These are phyloP conservation scores for Tyria jacobaeae DNA, from an alignment of 2,888 invertebrate genomes.

Conservation along the genomic window DNA sequence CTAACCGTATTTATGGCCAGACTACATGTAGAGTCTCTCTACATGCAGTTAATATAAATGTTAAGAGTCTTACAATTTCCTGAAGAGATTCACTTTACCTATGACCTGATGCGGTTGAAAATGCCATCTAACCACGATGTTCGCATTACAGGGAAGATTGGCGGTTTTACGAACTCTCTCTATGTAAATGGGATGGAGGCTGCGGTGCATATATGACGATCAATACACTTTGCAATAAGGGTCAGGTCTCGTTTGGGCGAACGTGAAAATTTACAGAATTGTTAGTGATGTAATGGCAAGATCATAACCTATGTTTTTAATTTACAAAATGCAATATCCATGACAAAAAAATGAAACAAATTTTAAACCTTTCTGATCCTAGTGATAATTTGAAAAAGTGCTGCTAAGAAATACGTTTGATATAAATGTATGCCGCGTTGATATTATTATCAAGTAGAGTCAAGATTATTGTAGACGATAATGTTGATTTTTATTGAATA, in stretches of 20 bases:
- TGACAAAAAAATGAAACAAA: too few relatives aligned
- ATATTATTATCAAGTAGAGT: too few relatives aligned
- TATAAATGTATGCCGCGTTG: too few relatives aligned
- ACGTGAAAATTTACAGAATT: not conserved
- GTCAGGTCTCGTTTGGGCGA: not conserved
- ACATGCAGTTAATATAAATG: not conserved
- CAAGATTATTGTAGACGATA: too few relatives aligned
- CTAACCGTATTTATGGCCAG: too few relatives aligned
- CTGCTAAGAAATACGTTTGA: too few relatives aligned
- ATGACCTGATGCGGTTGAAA: not conserved
- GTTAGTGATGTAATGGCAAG: too few relatives aligned
- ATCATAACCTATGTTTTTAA: too few relatives aligned
- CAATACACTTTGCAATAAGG: not conserved
- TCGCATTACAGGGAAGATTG: constrained; percentile 10
- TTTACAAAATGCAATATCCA: too few relatives aligned
- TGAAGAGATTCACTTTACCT: not conserved
- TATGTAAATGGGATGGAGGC: constrained; percentile 2
- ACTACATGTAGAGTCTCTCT: not conserved
- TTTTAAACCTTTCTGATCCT: too few relatives aligned
- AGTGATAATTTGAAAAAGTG: too few relatives aligned
- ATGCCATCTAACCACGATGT: constrained; percentile 4
- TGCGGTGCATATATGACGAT: not conserved
- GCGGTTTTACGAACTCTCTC: constrained; percentile 9
- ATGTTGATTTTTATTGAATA: too few relatives aligned
- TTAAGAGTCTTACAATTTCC: not conserved